Evolutionary conservation across 2,113 vertebrate species (phyloP).

Genomic region (Clinocottus analis): DNA sequence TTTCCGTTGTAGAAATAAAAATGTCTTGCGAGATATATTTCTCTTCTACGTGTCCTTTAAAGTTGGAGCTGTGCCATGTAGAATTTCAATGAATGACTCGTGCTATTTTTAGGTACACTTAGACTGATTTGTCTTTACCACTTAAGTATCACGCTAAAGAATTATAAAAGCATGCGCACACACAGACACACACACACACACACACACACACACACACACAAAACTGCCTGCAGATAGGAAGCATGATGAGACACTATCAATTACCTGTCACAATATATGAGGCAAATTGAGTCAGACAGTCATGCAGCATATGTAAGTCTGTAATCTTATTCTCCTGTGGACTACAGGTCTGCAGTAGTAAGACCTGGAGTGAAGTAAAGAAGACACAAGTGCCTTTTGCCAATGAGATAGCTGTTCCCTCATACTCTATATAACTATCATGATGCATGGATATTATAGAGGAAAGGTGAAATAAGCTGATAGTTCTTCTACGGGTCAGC

Average conservation of each 20-base stretch:
- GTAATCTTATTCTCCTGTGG: slow-evolving; percentile 10
- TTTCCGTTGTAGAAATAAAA: slow-evolving; percentile 51
- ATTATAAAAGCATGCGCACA: slow-evolving; percentile 21
- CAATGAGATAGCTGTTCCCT: slow-evolving; percentile 26
- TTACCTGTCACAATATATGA: slow-evolving; percentile 38
- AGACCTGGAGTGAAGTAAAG: slow-evolving; percentile 2
- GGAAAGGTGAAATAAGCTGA: background rate
- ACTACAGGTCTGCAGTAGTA: slow-evolving; percentile 10
- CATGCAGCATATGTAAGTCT: slow-evolving; percentile 18
- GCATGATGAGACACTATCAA: slow-evolving; percentile 28
- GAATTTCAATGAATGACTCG: slow-evolving; percentile 73
- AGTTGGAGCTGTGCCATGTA: slow-evolving; percentile 31
- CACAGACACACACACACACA: background rate
- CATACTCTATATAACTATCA: slow-evolving; percentile 9
- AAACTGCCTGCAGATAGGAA: slow-evolving; percentile 3
- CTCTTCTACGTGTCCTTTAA: slow-evolving; percentile 51
- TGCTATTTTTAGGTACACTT: slow-evolving; percentile 73
- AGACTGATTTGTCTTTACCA: slow-evolving; percentile 51
- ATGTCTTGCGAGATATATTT: slow-evolving; percentile 40
- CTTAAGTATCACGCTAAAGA: slow-evolving; percentile 17
- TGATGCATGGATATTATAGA: slow-evolving; percentile 12
- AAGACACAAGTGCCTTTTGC: slow-evolving; percentile 12
- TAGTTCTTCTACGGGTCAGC: background rate
- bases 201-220: background rate
- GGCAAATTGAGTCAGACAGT: slow-evolving; percentile 33